Evolutionary conservation across 2,888 invertebrate species (phyloP), one percentile per base, ranked within the genome.

Genomic region (Caenorhabditis sp.): DNA sequence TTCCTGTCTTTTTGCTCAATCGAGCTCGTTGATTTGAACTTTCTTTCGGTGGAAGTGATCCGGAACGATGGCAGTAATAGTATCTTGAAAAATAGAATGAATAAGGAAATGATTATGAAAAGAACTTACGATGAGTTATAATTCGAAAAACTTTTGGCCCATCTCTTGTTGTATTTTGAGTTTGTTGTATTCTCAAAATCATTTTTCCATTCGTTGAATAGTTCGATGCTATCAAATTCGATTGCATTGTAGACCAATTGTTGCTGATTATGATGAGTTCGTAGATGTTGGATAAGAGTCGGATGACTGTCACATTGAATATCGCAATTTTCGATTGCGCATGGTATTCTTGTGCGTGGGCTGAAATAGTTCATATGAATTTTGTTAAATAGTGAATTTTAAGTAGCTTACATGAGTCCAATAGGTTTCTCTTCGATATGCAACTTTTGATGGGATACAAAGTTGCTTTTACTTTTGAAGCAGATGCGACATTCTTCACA

Each of bases 251-350:
- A 36, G 14, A 43, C 21, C 7, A 67, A 12, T 14, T 67, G 62
- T 12, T 21, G 12, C 4, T 53, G 58, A 31, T 53, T 23, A 53
- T 67, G 67, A n/a, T 26, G 26, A 10, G 25, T 26, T 31, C 53
- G 56, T 14, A 67, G 58, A 26, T 67, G 67, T n/a, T 62, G 26
- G 53, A 57, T 62, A 2, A 63, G 25, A 5, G 62, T 67, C 31
- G 25, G 8, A 36, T 67, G 67, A 23, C 53, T 43, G 36, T 67
- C 67, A 26, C 67, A 67, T 7, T 21, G 52, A 1, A 53, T 23
- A 10, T 27, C 10, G 21, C 67, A 67, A 0, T 26, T 50, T 1
- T 8, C 36, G 21, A 36, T 25, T 2, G 62, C 58, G 17, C 67
- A 67, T 5, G 26, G 0, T 10, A 59, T 12, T 43, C 17, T 10